These are phyloP conservation scores for Trichopria drosophilae DNA, from an alignment of 2,888 invertebrate genomes.

Conservation along the genomic window DNA sequence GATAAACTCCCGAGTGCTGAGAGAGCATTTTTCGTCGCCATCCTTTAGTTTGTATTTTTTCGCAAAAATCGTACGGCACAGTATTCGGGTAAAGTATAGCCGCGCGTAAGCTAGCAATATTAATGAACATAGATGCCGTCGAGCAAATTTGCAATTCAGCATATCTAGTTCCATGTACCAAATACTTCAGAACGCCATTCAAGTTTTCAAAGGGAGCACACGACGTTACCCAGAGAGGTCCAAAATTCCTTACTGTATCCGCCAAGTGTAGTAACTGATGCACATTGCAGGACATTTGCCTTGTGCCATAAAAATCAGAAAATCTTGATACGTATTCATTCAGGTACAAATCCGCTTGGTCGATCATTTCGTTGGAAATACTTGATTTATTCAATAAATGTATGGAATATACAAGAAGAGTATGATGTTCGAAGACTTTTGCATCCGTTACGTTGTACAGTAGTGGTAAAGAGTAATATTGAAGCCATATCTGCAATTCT, in stretches of 20 bases:
- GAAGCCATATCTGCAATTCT: constrained; percentile 32
- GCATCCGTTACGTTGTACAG: constrained; percentile 28
- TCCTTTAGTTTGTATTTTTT: no score
- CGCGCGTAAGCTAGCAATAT: constrained; percentile 9
- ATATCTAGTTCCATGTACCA: constrained; percentile 30
- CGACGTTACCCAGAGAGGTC: constrained; percentile 27
- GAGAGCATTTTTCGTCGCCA: no score
- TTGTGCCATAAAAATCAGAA: constrained; percentile 28
- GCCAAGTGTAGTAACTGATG: constrained; percentile 35
- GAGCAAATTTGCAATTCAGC: constrained; percentile 30
- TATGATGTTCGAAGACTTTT: constrained; percentile 31
- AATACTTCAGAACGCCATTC: constrained; percentile 29
- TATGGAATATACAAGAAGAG: constrained; percentile 26
- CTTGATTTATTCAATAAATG: constrained; percentile 24
- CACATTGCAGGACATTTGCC: constrained; percentile 31
- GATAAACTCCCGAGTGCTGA: no score
- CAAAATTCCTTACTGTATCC: constrained; percentile 28
- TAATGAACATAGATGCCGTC: constrained; percentile 16
- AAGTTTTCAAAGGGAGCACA: constrained; percentile 32
- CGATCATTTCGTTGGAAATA: constrained; percentile 22
- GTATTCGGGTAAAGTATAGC: constrained; percentile 10
- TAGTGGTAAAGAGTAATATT: constrained; percentile 32
- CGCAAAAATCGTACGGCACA: background rate
- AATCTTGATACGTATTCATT: constrained; percentile 24
- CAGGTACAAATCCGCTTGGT: constrained; percentile 17